Evolutionary conservation across 2,888 invertebrate species (phyloP).

Genomic region (Amiota communis): DNA sequence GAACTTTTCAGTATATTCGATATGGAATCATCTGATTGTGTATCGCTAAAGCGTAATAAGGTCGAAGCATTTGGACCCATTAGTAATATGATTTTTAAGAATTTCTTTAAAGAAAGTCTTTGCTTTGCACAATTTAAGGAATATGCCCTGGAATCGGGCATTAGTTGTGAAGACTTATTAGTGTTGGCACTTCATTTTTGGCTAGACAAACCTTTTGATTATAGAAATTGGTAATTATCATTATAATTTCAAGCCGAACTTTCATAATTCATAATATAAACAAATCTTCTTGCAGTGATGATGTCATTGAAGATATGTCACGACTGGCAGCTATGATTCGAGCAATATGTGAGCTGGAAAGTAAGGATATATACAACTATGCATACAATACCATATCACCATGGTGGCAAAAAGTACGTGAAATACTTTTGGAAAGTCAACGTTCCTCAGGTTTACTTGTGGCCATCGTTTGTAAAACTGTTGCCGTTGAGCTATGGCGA

Average conservation of each 20-base stretch:
- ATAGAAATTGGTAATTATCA: conserved; percentile 61
- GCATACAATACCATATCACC: conserved; percentile 81
- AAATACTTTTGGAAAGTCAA: conserved; percentile 81
- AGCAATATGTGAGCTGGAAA: conserved; percentile 78
- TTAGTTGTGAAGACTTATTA: conserved; percentile 78
- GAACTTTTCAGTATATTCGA: conserved; percentile 71
- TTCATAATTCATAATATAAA: neutral
- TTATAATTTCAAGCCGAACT: neutral
- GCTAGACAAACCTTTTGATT: conserved; percentile 78
- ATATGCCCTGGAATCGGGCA: conserved; percentile 52
- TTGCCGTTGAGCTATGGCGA: conserved; percentile 74
- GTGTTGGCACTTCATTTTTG: conserved; percentile 82
- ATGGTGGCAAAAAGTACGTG: conserved; percentile 89
- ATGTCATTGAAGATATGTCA: conserved; percentile 77
- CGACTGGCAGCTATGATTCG: conserved; percentile 80
- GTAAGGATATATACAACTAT: conserved; percentile 76
- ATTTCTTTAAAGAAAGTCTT: conserved; percentile 69
- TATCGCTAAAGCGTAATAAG: conserved; percentile 69
- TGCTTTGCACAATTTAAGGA: conserved; percentile 71
- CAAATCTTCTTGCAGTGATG: conserved; percentile 60
- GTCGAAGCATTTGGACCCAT: conserved; percentile 64
- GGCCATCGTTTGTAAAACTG: conserved; percentile 86
- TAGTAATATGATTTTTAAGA: conserved; percentile 63
- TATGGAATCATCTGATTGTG: conserved; percentile 58
- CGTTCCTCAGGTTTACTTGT: conserved; percentile 87